phyloP scores from a whole-genome alignment of 2,888 invertebrate species.

The Cylloceria caligata region DNA sequence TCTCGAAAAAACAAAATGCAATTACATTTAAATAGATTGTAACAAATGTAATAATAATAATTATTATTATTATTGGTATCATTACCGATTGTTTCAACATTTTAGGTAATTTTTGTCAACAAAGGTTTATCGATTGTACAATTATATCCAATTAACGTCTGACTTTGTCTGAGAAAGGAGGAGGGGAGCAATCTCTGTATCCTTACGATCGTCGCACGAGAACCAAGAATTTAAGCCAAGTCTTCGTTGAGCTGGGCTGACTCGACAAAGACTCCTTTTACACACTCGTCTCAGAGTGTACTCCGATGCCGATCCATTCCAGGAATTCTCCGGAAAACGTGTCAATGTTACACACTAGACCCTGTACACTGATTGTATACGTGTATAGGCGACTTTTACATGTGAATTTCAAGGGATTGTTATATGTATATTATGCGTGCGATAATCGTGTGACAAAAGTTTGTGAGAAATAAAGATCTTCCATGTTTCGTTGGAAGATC shows the following conservation, averaged over 20 bases:
- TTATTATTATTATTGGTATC: not conserved
- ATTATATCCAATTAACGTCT: not conserved
- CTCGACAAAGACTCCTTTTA: constrained; percentile 59
- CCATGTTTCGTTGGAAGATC: constrained; percentile 4
- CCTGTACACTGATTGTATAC: not conserved
- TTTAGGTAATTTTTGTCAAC: not conserved
- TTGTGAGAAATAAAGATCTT: constrained; percentile 13
- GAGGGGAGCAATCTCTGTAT: constrained; percentile 4
- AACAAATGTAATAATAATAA: not conserved
- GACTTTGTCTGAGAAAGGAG: not conserved
- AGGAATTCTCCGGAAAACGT: constrained; percentile 17
- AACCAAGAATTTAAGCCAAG: constrained; percentile 44
- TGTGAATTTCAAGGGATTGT: not conserved
- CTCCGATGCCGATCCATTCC: constrained; percentile 11
- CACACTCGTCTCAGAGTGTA: not conserved
- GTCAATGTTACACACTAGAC: not conserved
- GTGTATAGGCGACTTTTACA: not conserved
- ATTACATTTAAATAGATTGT: not conserved
- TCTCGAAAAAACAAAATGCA: not conserved
- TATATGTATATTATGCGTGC: constrained; percentile 16
- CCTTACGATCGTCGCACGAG: not conserved
- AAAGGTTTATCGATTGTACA: not conserved
- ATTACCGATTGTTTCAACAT: too few relatives aligned
- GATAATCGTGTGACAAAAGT: constrained; percentile 9
- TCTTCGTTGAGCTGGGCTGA: constrained; percentile 44